Base-by-base conservation (phyloP, 1,140 invertebrate species). In the Bombus balteatus region DNA sequence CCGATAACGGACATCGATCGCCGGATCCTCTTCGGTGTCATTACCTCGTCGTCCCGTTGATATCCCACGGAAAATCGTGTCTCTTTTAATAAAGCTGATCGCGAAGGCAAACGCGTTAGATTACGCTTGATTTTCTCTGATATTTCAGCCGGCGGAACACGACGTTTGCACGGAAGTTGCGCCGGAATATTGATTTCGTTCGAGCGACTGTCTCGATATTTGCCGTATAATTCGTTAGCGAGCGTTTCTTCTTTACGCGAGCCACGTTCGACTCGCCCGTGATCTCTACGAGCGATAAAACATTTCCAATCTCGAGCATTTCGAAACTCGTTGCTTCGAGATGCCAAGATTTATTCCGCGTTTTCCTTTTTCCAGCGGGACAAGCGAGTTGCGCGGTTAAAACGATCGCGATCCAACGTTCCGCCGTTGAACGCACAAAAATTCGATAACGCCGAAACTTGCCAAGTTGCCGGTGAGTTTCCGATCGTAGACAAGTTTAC, bases 141-240 rank as follows among this genome's bases (percentile, higher is more conserved):
- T 78, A 78, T 78, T 57, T 85, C 57, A 75, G 37, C 32, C 72
- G 22, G 59, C 53, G 47, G 73, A 39, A 68, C 76, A 41, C 25
- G 39, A n/a, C 18, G 34, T 62, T 86, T 76, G 37, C 76, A 70
- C 53, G 86, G 83, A 89, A 88, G 82, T 89, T 81, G 66, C 72
- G 83, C 83, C 84, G 83, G 75, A 57, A 86, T 89, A 89, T 89
- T 87, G 87, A 89, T 89, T 89, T 57, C 66, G 34, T 41, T 68
- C 68, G 9, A 80, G 68, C 66, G 41, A 22, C 37, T 77, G 39
- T 77, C 59, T 65, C 83, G 66, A 62, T 79, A 80, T 85, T 53
- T 71, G 34, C 73, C 18, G 18, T 22, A 22, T 57, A 59, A 77
- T 62, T 73, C 66, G 75, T 75, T 34, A 53, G 5, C 72, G 41